phyloP scores from a whole-genome alignment of 2,797 vertebrate genomes.

The Hozukius guyotensis region DNA sequence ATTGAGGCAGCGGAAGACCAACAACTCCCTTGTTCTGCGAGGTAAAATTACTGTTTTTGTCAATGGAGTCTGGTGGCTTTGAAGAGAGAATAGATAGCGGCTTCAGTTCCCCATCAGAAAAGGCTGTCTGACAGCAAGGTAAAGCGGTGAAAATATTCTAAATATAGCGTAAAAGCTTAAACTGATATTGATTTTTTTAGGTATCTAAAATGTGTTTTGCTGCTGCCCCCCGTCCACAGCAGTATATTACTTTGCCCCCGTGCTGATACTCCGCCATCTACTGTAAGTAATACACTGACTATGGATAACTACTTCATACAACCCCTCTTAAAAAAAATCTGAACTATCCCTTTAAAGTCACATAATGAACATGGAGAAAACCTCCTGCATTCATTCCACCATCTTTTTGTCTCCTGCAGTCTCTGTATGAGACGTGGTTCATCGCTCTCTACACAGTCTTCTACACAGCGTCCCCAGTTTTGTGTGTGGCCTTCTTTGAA shows the following conservation, averaged over 20 bases:
- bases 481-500: slow-evolving; percentile 89
- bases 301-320: neutral
- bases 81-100: neutral
- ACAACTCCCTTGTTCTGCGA: neutral
- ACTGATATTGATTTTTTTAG: too few relatives aligned
- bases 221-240: too few relatives aligned
- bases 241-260: neutral
- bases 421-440: slow-evolving; percentile 93
- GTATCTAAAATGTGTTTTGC: too few relatives aligned
- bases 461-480: slow-evolving; percentile 84
- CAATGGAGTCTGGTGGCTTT: neutral
- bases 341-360: neutral
- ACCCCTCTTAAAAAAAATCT: neutral
- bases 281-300: neutral
- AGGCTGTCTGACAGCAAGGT: neutral
- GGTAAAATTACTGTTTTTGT: neutral
- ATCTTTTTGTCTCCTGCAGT: slow-evolving; percentile 75
- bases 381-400: neutral
- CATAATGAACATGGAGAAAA: neutral
- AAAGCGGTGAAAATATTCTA: neutral
- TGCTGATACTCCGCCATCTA: neutral
- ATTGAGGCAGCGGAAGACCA: neutral
- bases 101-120: neutral
- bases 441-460: slow-evolving; percentile 88
- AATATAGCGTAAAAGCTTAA: neutral